phyloP scores from a whole-genome alignment of 2,113 vertebrate genomes.

The crab-eating macaque (Macaca fascicularis) region DNA sequence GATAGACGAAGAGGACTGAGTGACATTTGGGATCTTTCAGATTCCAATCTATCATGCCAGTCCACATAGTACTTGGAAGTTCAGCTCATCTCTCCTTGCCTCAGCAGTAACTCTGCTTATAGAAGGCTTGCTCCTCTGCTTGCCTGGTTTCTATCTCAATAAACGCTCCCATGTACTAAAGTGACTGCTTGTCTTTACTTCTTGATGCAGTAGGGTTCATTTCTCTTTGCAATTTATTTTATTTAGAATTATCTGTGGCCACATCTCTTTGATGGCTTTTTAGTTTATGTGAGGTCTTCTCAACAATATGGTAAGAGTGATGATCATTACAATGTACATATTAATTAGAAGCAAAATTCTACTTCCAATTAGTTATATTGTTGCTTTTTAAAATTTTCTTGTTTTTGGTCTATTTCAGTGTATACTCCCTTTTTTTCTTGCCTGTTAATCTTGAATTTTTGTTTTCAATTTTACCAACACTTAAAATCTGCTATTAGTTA shows the following conservation, averaged over 20 bases:
- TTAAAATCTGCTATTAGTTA: not conserved
- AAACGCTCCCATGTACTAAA: not conserved
- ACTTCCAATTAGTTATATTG: not conserved
- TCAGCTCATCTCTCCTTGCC: not conserved
- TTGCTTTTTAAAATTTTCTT: not conserved
- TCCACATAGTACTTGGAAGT: not conserved
- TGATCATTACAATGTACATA: not conserved
- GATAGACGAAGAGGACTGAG: not conserved
- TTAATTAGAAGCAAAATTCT: not conserved
- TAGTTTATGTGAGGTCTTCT: not conserved
- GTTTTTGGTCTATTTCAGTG: not conserved
- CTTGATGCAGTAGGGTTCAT: not conserved
- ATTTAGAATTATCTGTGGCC: not conserved
- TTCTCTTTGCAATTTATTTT: not conserved
- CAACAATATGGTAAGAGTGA: not conserved
- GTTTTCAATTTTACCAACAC: not conserved
- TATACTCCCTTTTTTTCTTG: not conserved
- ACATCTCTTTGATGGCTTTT: not conserved
- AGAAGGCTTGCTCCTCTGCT: not conserved
- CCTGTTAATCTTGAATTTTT: not conserved
- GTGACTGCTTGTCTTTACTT: not conserved
- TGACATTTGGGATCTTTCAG: not conserved
- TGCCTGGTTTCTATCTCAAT: not conserved
- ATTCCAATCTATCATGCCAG: not conserved
- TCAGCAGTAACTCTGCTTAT: not conserved